Conservation (phyloP, 2,797 vertebrate species). For the Fistularia tabacaria region DNA sequence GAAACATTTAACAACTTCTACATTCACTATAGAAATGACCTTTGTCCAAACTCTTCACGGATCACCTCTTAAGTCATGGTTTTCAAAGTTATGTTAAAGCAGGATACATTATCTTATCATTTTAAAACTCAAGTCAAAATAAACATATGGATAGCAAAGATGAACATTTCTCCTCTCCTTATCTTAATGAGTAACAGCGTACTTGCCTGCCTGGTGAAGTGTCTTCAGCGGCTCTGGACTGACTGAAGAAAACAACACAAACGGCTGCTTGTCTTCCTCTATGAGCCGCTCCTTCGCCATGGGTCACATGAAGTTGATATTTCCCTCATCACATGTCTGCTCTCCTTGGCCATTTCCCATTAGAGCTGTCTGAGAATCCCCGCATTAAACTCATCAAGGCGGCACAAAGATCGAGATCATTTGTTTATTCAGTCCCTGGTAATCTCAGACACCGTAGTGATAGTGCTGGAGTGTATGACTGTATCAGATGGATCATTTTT, state of each 20-base stretch:
- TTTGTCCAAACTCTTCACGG: too few relatives aligned
- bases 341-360: constrained; percentile 47
- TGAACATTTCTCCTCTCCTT: too few relatives aligned
- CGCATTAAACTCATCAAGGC: constrained; percentile 41
- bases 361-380: constrained; percentile 31
- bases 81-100: too few relatives aligned
- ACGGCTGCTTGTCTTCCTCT: constrained; percentile 62
- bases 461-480: not conserved
- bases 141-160: too few relatives aligned
- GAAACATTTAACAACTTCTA: too few relatives aligned
- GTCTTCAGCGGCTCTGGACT: constrained; percentile 21
- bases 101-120: too few relatives aligned
- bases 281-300: constrained; percentile 59
- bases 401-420: constrained; percentile 7
- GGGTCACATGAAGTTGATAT: constrained; percentile 79
- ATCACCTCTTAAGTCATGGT: too few relatives aligned
- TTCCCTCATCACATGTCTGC: constrained; percentile 74
- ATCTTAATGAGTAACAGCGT: constrained; percentile 3
- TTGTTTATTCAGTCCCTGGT: constrained; percentile 18
- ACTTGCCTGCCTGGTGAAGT: constrained; percentile 56
- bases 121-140: too few relatives aligned
- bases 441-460: not conserved
- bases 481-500: not conserved
- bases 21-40: too few relatives aligned
- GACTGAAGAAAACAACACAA: constrained; percentile 62